These are phyloP conservation scores for Leptodactylus fuscus DNA, from an alignment of 2,113 vertebrate species.

Conservation along the genomic window DNA sequence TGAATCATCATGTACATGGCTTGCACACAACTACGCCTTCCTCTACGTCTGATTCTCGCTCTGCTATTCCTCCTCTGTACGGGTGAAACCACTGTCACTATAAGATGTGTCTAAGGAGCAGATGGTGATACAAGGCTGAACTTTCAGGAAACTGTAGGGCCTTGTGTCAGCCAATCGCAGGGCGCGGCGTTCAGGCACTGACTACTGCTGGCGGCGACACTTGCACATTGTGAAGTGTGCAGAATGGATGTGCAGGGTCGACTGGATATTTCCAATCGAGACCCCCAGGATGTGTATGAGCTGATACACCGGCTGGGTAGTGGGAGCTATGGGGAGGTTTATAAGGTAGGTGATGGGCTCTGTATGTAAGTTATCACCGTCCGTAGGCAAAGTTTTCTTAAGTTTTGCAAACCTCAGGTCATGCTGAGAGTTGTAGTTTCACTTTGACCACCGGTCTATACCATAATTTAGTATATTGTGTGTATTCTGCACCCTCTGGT, in stretches of 20 bases:
- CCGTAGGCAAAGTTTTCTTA: too few relatives aligned
- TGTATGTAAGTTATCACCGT: too few relatives aligned
- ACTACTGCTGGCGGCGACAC: background rate
- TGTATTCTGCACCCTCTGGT: too few relatives aligned
- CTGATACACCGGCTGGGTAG: constrained; percentile 77
- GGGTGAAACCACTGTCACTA: background rate
- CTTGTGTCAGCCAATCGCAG: background rate
- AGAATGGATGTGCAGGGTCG: constrained; percentile 75
- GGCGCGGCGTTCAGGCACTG: background rate
- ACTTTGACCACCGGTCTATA: too few relatives aligned
- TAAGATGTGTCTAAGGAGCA: constrained; percentile 4
- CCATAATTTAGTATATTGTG: too few relatives aligned
- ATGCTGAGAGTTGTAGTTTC: background rate
- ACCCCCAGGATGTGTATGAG: constrained; percentile 84
- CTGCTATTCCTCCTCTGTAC: background rate
- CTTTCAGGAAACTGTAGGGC: constrained; percentile 34
- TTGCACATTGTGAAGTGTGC: background rate
- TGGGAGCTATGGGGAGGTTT: constrained; percentile 85
- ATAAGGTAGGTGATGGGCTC: constrained; percentile 72
- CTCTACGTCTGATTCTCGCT: too few relatives aligned
- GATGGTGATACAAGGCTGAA: constrained; percentile 17
- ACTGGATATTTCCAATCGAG: constrained; percentile 78
- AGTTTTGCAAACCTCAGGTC: too few relatives aligned
- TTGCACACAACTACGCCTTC: background rate
- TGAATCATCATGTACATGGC: background rate